Conservation (phyloP, 1,140 invertebrate species). For the Anthonomus grandis region DNA sequence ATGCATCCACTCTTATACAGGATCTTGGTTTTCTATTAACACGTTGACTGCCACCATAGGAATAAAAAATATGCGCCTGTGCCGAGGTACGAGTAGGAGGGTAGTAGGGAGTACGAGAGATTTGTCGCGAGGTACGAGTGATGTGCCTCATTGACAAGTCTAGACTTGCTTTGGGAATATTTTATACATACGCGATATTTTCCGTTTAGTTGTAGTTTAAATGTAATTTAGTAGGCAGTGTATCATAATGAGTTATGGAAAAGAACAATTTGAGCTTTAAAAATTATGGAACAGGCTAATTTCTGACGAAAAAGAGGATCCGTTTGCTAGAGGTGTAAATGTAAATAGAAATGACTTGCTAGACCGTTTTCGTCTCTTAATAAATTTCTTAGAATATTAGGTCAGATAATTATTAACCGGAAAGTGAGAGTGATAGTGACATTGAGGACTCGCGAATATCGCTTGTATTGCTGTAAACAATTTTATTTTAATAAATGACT, state of each 20-base stretch:
- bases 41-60: too few species aligned
- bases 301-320: neutral
- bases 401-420: conserved; percentile 4
- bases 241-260: neutral
- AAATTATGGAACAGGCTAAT: neutral
- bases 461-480: neutral
- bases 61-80: too few species aligned
- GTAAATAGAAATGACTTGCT: neutral
- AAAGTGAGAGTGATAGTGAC: neutral
- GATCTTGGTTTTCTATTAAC: too few species aligned
- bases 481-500: neutral
- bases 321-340: too few species aligned
- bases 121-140: neutral
- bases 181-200: neutral
- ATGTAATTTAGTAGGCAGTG: neutral
- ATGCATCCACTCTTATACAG: too few species aligned
- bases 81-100: too few species aligned
- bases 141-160: neutral
- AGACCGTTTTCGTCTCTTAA: conserved; percentile 10
- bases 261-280: neutral
- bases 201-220: neutral
- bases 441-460: neutral
- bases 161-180: neutral
- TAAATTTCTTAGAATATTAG: conserved; percentile 9
- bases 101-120: neutral